Evolutionary conservation across 2,888 invertebrate genomes (phyloP).

Genomic region (Caenorhabditis macrosperma): DNA sequence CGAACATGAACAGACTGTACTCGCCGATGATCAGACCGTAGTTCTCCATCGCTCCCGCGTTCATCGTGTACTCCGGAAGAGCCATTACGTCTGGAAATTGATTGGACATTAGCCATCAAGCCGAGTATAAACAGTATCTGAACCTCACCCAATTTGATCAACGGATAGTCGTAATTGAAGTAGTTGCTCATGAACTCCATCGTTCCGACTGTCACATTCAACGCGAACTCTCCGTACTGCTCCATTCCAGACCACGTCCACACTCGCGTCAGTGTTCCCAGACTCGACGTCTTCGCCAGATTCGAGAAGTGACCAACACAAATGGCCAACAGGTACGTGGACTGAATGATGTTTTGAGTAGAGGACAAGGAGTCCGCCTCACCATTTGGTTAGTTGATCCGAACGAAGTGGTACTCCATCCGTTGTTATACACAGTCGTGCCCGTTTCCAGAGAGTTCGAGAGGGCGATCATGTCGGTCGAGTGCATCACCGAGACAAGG

Average conservation of each 20-base stretch:
- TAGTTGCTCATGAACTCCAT: slow-evolving; percentile 87
- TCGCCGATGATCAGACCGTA: slow-evolving; percentile 67
- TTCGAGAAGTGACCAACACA: slow-evolving; percentile 88
- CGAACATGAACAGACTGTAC: slow-evolving; percentile 53
- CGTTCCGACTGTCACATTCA: slow-evolving; percentile 66
- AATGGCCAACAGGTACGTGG: slow-evolving; percentile 90
- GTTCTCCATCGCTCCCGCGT: slow-evolving; percentile 67
- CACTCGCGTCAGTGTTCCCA: slow-evolving; percentile 82
- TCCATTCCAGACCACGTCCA: slow-evolving; percentile 86
- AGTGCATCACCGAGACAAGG: slow-evolving; percentile 40
- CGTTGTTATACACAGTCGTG: slow-evolving; percentile 20
- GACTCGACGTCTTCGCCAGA: slow-evolving; percentile 72
- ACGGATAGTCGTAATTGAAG: slow-evolving; percentile 84
- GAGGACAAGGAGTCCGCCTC: not conserved
- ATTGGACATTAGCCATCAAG: too few species aligned
- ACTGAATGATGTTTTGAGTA: slow-evolving; percentile 81
- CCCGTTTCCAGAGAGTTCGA: slow-evolving; percentile 47
- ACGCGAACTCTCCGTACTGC: slow-evolving; percentile 81
- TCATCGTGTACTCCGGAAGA: slow-evolving; percentile 56
- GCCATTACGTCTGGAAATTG: slow-evolving; percentile 58
- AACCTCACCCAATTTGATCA: slow-evolving; percentile 32
- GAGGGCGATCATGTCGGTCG: slow-evolving; percentile 60
- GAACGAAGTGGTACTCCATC: slow-evolving; percentile 58
- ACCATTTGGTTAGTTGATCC: slow-evolving; percentile 82
- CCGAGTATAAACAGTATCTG: not conserved